Evolutionary conservation across 1,140 invertebrate genomes (phyloP).

Genomic region (Sitobion miscanthi): DNA sequence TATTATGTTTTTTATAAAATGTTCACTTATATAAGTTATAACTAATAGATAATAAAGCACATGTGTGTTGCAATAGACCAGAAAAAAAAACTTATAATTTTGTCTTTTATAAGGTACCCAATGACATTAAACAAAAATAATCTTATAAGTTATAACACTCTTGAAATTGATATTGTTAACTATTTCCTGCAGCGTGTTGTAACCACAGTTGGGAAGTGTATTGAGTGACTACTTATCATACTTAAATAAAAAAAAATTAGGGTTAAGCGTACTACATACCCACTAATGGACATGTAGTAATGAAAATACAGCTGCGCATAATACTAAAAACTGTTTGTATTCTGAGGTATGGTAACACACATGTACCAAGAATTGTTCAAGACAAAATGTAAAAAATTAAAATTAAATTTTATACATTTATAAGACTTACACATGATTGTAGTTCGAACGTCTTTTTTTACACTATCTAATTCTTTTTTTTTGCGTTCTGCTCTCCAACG

Average conservation of each 20-base stretch:
- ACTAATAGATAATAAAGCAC: neutral
- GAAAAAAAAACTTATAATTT: neutral
- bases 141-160: too few species aligned
- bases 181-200: too few species aligned
- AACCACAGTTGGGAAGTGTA: too few species aligned
- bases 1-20: neutral
- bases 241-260: too few species aligned
- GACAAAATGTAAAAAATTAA: neutral
- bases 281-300: neutral
- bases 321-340: neutral
- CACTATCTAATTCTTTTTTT: slow-evolving; percentile 81
- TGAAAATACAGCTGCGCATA: neutral
- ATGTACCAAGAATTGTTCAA: neutral
- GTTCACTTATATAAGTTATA: neutral
- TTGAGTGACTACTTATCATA: too few species aligned
- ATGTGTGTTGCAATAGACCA: neutral
- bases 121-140: neutral
- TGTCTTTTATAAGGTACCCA: neutral
- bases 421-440: slow-evolving; percentile 55
- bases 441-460: slow-evolving; percentile 74
- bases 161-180: too few species aligned
- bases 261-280: too few species aligned
- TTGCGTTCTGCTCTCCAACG: slow-evolving; percentile 89
- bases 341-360: neutral
- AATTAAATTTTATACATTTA: neutral